Percentiles rank a stretch among this genome's conserved stretches.
phyloP scores from a whole-genome alignment of 2,797 vertebrate genomes.

The Enteromius thamalakanensis region DNA sequence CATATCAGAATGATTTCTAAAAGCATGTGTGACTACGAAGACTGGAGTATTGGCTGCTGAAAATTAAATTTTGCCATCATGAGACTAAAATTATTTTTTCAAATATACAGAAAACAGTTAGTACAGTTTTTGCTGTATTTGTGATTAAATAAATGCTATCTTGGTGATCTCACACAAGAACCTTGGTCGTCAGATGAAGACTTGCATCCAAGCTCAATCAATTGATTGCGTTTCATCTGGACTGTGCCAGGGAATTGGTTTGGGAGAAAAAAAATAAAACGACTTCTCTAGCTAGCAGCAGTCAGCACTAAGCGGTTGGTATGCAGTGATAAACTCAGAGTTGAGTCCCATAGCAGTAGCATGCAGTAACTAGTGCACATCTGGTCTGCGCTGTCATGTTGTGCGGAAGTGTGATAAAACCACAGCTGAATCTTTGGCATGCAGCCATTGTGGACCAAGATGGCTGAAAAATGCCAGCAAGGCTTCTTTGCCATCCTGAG shows the following conservation, averaged over 20 bases:
- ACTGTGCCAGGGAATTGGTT: not conserved
- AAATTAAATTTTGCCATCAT: not conserved
- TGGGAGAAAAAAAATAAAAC: slow-evolving; percentile 17
- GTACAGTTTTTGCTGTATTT: not conserved
- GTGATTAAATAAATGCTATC: not conserved
- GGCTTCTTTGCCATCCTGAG: slow-evolving; percentile 60
- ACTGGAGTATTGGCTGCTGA: not conserved
- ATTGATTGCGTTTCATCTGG: slow-evolving; percentile 14
- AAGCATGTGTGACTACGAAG: not conserved
- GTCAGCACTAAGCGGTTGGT: slow-evolving; percentile 19
- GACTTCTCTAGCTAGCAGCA: slow-evolving; percentile 33
- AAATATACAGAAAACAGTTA: not conserved
- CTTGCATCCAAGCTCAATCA: slow-evolving; percentile 16
- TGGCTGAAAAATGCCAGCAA: slow-evolving; percentile 60
- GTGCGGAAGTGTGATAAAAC: slow-evolving; percentile 35
- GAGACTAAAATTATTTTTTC: not conserved
- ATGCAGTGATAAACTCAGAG: slow-evolving; percentile 38
- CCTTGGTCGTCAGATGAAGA: not conserved
- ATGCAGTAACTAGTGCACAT: slow-evolving; percentile 32
- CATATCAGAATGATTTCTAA: not conserved
- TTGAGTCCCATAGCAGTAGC: slow-evolving; percentile 21
- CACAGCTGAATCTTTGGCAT: slow-evolving; percentile 39
- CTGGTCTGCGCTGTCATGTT: slow-evolving; percentile 25
- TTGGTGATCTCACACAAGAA: not conserved
- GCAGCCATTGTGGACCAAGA: slow-evolving; percentile 59